These are phyloP conservation scores for Eubasilissa regina DNA, from an alignment of 1,140 invertebrate genomes.

Conservation along the genomic window DNA sequence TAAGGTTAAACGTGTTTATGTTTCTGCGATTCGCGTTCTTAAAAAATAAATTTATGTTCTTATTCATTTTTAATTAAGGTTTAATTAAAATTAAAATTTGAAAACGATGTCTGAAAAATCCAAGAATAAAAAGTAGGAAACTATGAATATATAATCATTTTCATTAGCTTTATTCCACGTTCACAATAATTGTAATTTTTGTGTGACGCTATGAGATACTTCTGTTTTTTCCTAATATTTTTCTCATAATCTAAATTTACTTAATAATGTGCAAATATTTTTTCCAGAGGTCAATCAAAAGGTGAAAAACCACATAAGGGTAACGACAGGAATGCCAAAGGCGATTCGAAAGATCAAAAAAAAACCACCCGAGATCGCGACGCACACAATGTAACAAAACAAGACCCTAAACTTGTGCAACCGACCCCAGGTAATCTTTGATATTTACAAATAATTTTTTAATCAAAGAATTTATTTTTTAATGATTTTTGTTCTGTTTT, in stretches of 20 bases:
- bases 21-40: neutral
- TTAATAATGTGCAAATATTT: neutral
- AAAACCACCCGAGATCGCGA: neutral
- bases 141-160: too few species aligned
- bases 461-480: conserved; percentile 13
- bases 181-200: too few species aligned
- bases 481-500: too few species aligned
- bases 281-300: neutral
- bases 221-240: neutral
- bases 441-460: conserved; percentile 27
- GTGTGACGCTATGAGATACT: too few species aligned
- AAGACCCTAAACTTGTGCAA: neutral
- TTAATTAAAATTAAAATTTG: neutral
- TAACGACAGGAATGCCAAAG: conserved; percentile 1
- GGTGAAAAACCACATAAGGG: conserved; percentile 11
- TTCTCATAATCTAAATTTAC: neutral
- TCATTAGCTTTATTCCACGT: neutral
- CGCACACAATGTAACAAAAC: neutral
- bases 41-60: neutral
- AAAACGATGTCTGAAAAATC: conserved; percentile 42
- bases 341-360: conserved; percentile 9
- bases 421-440: neutral
- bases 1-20: conserved; percentile 7
- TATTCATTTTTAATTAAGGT: neutral
- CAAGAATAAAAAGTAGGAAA: conserved; percentile 43